A percentile compares a stretch with the other conserved stretches of the same genome.
Conservation (phyloP, 2,113 vertebrate genomes). For the Sinocyclocheilus rhinocerous region DNA sequence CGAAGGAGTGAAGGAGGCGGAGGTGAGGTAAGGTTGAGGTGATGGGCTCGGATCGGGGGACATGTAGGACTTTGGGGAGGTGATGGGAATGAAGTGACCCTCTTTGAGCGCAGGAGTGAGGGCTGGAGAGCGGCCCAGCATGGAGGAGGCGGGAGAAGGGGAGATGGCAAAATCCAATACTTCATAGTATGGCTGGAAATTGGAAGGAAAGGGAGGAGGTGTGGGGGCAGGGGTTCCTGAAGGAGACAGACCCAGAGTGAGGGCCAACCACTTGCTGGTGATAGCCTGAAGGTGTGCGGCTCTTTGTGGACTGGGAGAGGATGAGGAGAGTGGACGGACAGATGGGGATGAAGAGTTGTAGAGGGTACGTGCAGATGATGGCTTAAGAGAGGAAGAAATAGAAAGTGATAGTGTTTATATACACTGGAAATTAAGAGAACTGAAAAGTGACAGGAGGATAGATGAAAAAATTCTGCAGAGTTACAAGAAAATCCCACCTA, state of each 20-base stretch:
- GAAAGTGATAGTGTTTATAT: constrained; percentile 35
- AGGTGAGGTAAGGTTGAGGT: constrained; percentile 61
- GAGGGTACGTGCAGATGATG: constrained; percentile 61
- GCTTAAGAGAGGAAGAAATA: constrained; percentile 51
- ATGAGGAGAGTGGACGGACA: constrained; percentile 55
- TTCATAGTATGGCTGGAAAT: constrained; percentile 73
- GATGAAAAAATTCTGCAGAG: not conserved
- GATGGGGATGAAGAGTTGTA: constrained; percentile 53
- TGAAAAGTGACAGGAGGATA: not conserved
- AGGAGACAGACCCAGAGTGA: constrained; percentile 66
- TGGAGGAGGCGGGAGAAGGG: constrained; percentile 50
- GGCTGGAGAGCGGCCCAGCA: constrained; percentile 42
- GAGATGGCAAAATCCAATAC: constrained; percentile 68
- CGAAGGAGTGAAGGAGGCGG: constrained; percentile 54
- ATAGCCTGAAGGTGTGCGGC: constrained; percentile 62
- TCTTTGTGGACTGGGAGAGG: constrained; percentile 60
- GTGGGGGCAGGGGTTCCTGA: constrained; percentile 63
- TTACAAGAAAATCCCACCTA: not conserved
- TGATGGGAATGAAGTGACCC: constrained; percentile 67
- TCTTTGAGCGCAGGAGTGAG: constrained; percentile 65
- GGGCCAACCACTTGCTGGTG: constrained; percentile 68
- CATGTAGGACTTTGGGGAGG: constrained; percentile 59
- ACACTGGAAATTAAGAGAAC: constrained; percentile 11
- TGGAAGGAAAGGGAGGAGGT: constrained; percentile 70
- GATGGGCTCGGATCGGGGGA: constrained; percentile 61